phyloP scores from a whole-genome alignment of 92 coral and sea anemone species.

The Pocillopora grandis region DNA sequence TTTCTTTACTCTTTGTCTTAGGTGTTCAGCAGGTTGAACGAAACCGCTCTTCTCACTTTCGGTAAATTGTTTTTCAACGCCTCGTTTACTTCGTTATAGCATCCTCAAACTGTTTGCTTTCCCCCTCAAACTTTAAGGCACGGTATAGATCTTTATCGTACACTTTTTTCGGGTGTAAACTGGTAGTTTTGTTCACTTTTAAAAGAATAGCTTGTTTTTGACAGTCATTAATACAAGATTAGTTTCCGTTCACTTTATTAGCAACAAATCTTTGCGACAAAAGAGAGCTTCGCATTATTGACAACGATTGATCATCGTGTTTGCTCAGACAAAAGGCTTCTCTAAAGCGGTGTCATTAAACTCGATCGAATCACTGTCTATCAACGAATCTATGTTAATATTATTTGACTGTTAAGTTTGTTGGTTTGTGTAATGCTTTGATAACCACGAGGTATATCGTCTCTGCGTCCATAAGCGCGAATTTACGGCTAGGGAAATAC shows the following conservation, averaged over 20 bases:
- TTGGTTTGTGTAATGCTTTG: background rate
- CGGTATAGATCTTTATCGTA: background rate
- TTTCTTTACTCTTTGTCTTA: background rate
- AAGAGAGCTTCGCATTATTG: conserved; percentile 8
- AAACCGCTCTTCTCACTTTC: background rate
- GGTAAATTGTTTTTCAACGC: background rate
- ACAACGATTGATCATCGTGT: conserved; percentile 1
- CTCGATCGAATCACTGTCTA: background rate
- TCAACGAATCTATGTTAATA: background rate
- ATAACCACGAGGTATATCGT: background rate
- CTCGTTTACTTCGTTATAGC: background rate
- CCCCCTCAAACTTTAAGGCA: background rate
- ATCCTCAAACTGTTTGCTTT: conserved; percentile 12
- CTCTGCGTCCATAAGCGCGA: background rate
- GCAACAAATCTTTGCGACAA: background rate
- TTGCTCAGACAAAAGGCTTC: background rate
- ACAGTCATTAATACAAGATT: background rate
- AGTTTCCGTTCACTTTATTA: conserved; percentile 10
- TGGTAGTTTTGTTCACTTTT: background rate
- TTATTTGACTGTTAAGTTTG: background rate
- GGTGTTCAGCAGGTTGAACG: background rate
- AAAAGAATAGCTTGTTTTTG: background rate
- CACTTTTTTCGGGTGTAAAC: background rate
- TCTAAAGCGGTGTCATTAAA: background rate
- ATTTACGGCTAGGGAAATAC: background rate